phyloP scores from a whole-genome alignment of 2,113 vertebrate species.

The Myrmecobius fasciatus region DNA sequence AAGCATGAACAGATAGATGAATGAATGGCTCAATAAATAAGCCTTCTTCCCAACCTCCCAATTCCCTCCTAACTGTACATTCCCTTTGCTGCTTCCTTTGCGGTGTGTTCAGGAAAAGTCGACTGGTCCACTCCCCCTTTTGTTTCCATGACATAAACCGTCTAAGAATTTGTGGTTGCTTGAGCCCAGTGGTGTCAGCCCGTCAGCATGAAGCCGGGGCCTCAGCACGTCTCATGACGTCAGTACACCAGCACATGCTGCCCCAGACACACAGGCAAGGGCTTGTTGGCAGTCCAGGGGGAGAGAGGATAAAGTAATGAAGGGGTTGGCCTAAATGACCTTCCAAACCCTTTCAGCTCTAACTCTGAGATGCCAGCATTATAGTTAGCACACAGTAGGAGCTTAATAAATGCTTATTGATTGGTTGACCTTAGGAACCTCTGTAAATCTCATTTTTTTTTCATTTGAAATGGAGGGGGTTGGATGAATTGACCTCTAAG shows the following conservation, averaged over 20 bases:
- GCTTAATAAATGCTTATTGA: background rate
- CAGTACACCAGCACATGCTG: background rate
- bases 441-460: background rate
- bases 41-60: background rate
- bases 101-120: slow-evolving; percentile 29
- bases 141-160: slow-evolving; percentile 67
- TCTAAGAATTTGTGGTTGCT: slow-evolving; percentile 69
- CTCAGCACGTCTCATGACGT: slow-evolving; percentile 18
- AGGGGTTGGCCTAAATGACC: background rate
- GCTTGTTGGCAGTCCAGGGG: background rate
- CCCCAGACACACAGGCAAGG: background rate
- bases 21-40: background rate
- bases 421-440: background rate
- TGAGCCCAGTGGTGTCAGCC: slow-evolving; percentile 5
- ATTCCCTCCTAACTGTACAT: background rate
- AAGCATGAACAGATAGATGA: background rate
- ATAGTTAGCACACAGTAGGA: background rate
- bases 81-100: slow-evolving; percentile 20
- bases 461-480: background rate
- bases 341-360: background rate
- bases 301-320: background rate
- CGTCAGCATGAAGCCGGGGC: background rate
- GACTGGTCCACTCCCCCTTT: slow-evolving; percentile 61
- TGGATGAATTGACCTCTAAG: background rate
- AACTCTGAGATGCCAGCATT: background rate